Conservation (phyloP, 2,113 vertebrate genomes). For the Oplegnathus fasciatus region DNA sequence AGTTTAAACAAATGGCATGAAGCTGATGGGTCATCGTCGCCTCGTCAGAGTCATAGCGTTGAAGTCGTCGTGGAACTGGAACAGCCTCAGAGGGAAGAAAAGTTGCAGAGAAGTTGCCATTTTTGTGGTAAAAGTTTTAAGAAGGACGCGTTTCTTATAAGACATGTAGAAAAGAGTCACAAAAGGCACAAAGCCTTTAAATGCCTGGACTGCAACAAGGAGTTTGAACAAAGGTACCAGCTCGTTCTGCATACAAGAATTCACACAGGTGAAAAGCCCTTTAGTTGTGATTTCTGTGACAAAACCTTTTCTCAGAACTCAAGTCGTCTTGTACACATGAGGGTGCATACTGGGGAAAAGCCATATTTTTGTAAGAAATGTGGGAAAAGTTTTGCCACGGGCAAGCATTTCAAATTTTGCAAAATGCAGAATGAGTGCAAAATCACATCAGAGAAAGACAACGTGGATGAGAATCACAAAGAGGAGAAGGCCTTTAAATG, state of each 20-base stretch:
- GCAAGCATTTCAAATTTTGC: conserved; percentile 17
- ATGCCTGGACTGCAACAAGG: conserved; percentile 39
- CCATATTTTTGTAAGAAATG: conserved; percentile 35
- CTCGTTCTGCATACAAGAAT: conserved; percentile 8
- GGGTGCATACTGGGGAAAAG: conserved; percentile 3
- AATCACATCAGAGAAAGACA: not conserved
- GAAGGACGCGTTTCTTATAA: conserved; percentile 12
- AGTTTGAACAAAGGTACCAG: conserved; percentile 28
- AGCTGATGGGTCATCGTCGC: not conserved
- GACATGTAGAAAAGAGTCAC: conserved; percentile 30
- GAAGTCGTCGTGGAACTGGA: conserved; percentile 31
- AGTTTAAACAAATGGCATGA: not conserved
- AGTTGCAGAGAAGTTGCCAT: not conserved
- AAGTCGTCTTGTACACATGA: not conserved
- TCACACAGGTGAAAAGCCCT: conserved; percentile 31
- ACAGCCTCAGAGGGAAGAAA: conserved; percentile 26
- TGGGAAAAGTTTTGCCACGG: conserved; percentile 20
- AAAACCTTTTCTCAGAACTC: conserved; percentile 21
- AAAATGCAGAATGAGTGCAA: not conserved
- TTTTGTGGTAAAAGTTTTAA: conserved; percentile 25
- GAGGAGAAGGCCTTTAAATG: conserved; percentile 4
- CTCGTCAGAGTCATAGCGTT: not conserved
- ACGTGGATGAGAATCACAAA: not conserved
- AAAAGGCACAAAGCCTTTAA: conserved; percentile 36
- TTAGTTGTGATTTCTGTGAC: conserved; percentile 23